Percentiles rank a stretch among this genome's conserved stretches.
phyloP scores from a whole-genome alignment of 2,888 invertebrate genomes.

The Ochropleura plecta region DNA sequence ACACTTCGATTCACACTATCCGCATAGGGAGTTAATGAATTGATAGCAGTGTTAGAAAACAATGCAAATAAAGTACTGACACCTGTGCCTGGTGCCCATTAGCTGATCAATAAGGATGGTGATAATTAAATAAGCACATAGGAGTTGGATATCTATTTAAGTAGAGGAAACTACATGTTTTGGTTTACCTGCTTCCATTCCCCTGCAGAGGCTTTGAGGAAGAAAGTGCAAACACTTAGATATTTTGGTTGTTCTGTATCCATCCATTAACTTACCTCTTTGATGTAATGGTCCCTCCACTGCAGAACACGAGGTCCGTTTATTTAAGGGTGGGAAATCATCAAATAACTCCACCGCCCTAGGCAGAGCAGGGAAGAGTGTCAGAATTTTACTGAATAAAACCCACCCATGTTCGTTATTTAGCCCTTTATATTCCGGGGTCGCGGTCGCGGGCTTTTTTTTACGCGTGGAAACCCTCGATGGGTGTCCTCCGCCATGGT shows the following conservation, averaged over 20 bases:
- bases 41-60: conserved; percentile 61
- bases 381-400: too few species aligned
- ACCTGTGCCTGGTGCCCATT: conserved; percentile 57
- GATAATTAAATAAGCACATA: conserved; percentile 46
- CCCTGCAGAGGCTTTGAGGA: neutral
- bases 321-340: too few species aligned
- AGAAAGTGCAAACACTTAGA: neutral
- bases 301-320: too few species aligned
- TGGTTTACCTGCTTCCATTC: neutral
- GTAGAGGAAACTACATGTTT: conserved; percentile 18
- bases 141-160: conserved; percentile 14
- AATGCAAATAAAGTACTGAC: conserved; percentile 57
- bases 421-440: too few species aligned
- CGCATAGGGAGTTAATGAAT: conserved; percentile 62
- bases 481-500: too few species aligned
- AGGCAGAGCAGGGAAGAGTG: too few species aligned
- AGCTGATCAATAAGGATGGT: conserved; percentile 37
- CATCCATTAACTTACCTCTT: too few species aligned
- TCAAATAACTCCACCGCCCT: too few species aligned
- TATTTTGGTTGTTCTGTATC: neutral
- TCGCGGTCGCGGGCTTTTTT: too few species aligned
- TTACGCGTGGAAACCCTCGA: too few species aligned
- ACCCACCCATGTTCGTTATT: too few species aligned
- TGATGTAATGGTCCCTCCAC: too few species aligned
- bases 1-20: conserved; percentile 75